Evolutionary conservation across 2,888 invertebrate species (phyloP), one percentile per base, ranked within the genome.

Genomic region (Rhimphoctona megacephalus): DNA sequence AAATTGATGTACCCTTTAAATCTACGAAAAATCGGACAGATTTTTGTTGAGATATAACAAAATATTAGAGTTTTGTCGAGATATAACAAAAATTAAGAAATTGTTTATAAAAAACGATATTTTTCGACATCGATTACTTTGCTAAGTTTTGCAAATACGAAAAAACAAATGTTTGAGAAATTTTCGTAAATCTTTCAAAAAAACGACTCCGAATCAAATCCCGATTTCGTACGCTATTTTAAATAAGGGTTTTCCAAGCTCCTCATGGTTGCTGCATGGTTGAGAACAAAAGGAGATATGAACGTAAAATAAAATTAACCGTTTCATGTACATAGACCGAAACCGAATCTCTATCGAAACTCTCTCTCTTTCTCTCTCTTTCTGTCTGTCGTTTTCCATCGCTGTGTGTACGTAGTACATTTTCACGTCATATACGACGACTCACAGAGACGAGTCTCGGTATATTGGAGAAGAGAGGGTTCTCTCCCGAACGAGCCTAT

Each of bases 401-500:
- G 46, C 49, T 9, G 39, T 69, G 64, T 69, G 74, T 79, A 72
- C 30, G 74, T n/a, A 70, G 72, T 61, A 64, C 49, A 72, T 64
- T 79, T 80, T 81, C 85, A 64, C 77, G 66, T 72, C 74, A 80
- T 30, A 46, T 43, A 39, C 66, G 76, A 19, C 17, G 70, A n/a
- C 54, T 79, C 54, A 17, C 69, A 39, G 54, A 52, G 81, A 57
- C 17, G 49, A 72, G 76, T 61, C 79, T 79, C 82, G 82, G 74
- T 64, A 81, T 74, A 79, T 79, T 22, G 69, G 54, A 36, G 17
- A 30, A 61, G 82, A 57, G 81, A 73, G 81, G 73, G 54, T 67
- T 70, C 54, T 46, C 64, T 73, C 67, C 64, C 52, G 78, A 70
- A 83, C 79, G 86, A 88, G 87, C 88, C 92, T 91, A 90, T 92